phyloP scores from a whole-genome alignment of 2,888 invertebrate species.

The Diarsia brunnea region DNA sequence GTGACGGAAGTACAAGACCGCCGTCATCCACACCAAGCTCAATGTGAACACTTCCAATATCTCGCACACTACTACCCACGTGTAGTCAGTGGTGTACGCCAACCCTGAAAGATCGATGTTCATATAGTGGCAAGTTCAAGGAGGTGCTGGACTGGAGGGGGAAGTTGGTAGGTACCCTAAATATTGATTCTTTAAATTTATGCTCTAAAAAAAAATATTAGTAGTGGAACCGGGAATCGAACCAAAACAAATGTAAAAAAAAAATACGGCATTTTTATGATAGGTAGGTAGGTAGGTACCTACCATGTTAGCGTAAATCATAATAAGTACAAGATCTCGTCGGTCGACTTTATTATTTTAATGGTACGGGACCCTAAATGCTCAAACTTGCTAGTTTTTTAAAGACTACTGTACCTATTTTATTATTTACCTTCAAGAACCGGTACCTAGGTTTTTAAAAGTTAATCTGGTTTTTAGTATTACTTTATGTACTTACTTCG shows the following conservation, averaged over 20 bases:
- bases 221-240: neutral
- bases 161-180: no score
- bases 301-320: no score
- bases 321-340: neutral
- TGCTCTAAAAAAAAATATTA: no score
- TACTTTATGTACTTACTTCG: neutral
- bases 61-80: slow-evolving; percentile 93
- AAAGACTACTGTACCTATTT: neutral
- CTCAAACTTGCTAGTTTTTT: neutral
- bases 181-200: no score
- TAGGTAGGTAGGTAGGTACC: no score
- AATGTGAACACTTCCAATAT: slow-evolving; percentile 94
- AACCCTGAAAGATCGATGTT: slow-evolving; percentile 83
- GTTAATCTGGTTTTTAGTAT: neutral
- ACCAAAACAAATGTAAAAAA: neutral
- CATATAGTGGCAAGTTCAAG: neutral
- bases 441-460: neutral
- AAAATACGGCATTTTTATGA: neutral
- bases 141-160: neutral
- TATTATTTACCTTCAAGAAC: neutral
- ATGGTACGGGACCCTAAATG: neutral
- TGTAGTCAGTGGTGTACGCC: slow-evolving; percentile 90
- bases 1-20: slow-evolving; percentile 95
- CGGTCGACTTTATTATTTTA: neutral
- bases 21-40: slow-evolving; percentile 95